These are phyloP conservation scores for Uloborus plumipes DNA, from an alignment of 2,888 invertebrate genomes.

Conservation along the genomic window DNA sequence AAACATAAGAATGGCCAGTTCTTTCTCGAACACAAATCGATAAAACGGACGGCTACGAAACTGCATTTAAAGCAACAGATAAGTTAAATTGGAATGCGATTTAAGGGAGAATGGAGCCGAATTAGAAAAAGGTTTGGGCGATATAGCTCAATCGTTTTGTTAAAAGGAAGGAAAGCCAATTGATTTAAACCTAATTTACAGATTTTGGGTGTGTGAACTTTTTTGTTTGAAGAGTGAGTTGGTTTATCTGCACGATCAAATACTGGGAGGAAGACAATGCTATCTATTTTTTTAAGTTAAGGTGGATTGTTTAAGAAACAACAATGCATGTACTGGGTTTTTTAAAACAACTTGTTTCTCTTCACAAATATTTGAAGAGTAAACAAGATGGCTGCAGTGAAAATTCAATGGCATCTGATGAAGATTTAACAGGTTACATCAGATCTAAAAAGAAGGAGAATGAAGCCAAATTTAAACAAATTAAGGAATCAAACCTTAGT, in stretches of 20 bases:
- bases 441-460: constrained; percentile 44
- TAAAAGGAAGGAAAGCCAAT: constrained; percentile 39
- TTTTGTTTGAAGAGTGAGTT: constrained; percentile 33
- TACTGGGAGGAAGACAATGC: constrained; percentile 13
- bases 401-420: constrained; percentile 34
- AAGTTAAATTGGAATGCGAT: constrained; percentile 44
- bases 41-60: constrained; percentile 9
- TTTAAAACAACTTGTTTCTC: constrained; percentile 54
- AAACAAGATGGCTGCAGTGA: constrained; percentile 27
- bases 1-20: constrained; percentile 29
- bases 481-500: constrained; percentile 39
- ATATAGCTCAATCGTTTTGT: constrained; percentile 38
- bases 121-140: constrained; percentile 46
- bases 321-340: constrained; percentile 2
- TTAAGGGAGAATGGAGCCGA: constrained; percentile 33
- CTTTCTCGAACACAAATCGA: constrained; percentile 20
- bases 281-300: too few species aligned
- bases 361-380: constrained; percentile 53
- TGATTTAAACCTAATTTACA: constrained; percentile 62
- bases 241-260: constrained; percentile 49
- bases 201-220: constrained; percentile 37
- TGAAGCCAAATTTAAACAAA: constrained; percentile 60
- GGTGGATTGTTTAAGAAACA: neutral
- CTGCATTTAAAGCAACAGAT: constrained; percentile 48
- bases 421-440: neutral